phyloP scores from a whole-genome alignment of 2,888 invertebrate species.

The Sesia bembeciformis region DNA sequence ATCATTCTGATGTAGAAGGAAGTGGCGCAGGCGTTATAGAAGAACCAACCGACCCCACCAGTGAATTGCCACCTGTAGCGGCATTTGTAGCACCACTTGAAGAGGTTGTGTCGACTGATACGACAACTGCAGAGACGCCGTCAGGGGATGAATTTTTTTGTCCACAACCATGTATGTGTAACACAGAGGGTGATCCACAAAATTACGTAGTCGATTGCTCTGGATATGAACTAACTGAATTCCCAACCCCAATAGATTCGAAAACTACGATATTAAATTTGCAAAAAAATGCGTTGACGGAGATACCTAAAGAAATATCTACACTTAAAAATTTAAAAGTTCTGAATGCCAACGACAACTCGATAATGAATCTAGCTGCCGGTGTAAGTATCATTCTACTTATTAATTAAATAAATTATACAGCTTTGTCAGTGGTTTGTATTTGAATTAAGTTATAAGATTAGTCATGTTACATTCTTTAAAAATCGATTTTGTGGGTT shows the following conservation, averaged over 20 bases:
- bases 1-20: constrained; percentile 28
- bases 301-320: constrained; percentile 51
- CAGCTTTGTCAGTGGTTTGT: too few species aligned
- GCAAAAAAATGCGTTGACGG: constrained; percentile 54
- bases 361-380: constrained; percentile 42
- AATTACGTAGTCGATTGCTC: constrained; percentile 62
- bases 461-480: too few species aligned
- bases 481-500: not conserved
- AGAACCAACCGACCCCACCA: constrained; percentile 15
- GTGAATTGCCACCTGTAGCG: constrained; percentile 20
- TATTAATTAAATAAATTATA: too few species aligned
- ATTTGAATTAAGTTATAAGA: too few species aligned
- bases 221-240: constrained; percentile 54
- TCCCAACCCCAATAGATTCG: constrained; percentile 53
- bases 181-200: constrained; percentile 37
- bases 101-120: constrained; percentile 25
- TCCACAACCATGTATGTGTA: constrained; percentile 49
- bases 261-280: constrained; percentile 49
- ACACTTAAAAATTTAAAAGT: constrained; percentile 42
- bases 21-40: constrained; percentile 40
- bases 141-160: constrained; percentile 25
- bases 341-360: constrained; percentile 48
- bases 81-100: constrained; percentile 28
- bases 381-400: constrained; percentile 39
- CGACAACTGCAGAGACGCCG: constrained; percentile 14